These are phyloP conservation scores for Suillia variegata DNA, from an alignment of 2,888 invertebrate genomes.

Conservation along the genomic window DNA sequence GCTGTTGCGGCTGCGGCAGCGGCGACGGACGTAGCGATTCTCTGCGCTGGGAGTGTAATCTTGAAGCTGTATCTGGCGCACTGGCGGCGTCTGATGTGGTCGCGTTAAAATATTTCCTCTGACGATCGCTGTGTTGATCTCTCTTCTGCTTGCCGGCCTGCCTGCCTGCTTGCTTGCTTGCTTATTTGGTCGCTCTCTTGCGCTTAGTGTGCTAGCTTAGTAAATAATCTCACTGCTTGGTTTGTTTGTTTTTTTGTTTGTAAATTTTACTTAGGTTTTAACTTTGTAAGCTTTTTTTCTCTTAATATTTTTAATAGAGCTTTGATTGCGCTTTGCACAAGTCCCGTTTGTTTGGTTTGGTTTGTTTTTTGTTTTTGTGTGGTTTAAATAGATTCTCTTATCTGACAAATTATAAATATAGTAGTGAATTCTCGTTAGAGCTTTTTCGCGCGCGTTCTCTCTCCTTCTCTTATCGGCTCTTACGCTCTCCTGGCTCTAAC, in stretches of 20 bases:
- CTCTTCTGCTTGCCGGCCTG: too few species aligned
- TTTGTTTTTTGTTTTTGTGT: constrained; percentile 27
- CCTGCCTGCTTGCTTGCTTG: constrained; percentile 22
- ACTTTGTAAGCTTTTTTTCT: constrained; percentile 27
- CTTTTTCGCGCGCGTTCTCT: too few species aligned
- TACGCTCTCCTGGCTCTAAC: background rate
- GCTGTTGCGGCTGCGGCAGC: constrained; percentile 22
- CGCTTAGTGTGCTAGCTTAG: constrained; percentile 32
- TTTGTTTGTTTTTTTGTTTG: constrained; percentile 33
- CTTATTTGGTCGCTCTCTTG: constrained; percentile 17
- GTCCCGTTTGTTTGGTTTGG: too few species aligned
- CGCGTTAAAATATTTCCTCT: too few species aligned
- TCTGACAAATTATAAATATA: constrained; percentile 6
- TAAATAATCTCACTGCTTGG: constrained; percentile 55
- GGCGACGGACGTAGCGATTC: constrained; percentile 24
- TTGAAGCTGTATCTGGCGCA: constrained; percentile 29
- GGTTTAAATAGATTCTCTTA: constrained; percentile 26
- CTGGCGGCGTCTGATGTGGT: background rate
- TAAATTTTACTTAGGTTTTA: constrained; percentile 28
- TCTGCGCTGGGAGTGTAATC: constrained; percentile 37
- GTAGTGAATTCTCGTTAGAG: constrained; percentile 24
- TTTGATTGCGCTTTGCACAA: constrained; percentile 62
- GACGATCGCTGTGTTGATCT: constrained; percentile 27
- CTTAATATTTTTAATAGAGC: constrained; percentile 33
- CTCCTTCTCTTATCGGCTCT: too few species aligned